Evolutionary conservation across 2,797 vertebrate species (phyloP).

Genomic region (Varecia variegata): DNA sequence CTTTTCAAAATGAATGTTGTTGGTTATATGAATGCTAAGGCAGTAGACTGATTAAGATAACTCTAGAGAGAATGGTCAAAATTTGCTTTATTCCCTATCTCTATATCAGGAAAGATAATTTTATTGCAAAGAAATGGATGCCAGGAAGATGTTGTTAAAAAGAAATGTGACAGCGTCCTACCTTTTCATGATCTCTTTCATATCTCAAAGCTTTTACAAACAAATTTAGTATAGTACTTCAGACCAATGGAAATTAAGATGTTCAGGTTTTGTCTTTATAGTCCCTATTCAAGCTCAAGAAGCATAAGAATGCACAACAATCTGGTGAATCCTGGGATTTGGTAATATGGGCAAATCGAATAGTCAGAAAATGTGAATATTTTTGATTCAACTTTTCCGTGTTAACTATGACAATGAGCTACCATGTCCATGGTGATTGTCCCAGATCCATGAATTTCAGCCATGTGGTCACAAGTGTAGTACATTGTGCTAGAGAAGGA

Average conservation of each 20-base stretch:
- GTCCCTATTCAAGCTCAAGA: background rate
- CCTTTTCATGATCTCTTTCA: background rate
- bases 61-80: background rate
- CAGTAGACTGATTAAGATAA: constrained; percentile 58
- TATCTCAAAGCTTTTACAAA: background rate
- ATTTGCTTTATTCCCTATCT: background rate
- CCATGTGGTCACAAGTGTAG: background rate
- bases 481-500: background rate
- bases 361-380: background rate
- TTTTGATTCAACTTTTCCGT: background rate
- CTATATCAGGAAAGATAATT: constrained; percentile 28
- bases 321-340: background rate
- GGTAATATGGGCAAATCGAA: background rate
- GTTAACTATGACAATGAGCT: background rate
- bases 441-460: background rate
- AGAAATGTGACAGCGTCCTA: background rate
- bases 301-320: background rate
- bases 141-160: constrained; percentile 5
- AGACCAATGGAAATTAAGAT: background rate
- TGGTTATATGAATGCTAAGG: constrained; percentile 14
- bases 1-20: constrained; percentile 59
- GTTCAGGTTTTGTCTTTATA: constrained; percentile 18
- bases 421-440: background rate
- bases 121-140: constrained; percentile 14
- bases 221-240: background rate